These are phyloP conservation scores for Daktulosphaira vitifoliae DNA, from an alignment of 1,140 invertebrate species.

Conservation along the genomic window DNA sequence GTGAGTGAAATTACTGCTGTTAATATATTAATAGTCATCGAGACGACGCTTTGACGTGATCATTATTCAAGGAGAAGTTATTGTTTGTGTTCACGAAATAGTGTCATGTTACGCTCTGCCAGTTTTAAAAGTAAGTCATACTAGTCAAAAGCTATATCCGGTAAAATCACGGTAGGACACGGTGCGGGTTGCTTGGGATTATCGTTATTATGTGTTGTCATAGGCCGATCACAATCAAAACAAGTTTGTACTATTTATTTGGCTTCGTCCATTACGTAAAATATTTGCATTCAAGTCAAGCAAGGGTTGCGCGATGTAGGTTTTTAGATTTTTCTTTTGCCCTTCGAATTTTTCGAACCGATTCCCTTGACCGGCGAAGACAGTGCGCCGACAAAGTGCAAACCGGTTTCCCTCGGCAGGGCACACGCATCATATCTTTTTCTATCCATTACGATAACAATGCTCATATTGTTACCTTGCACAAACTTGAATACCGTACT, in stretches of 20 bases:
- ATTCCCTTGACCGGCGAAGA: slow-evolving; percentile 4
- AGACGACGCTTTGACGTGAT: too few relatives aligned
- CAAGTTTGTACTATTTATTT: not conserved
- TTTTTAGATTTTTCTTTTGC: not conserved
- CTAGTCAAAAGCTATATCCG: too few relatives aligned
- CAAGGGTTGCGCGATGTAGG: not conserved
- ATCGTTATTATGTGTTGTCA: too few relatives aligned
- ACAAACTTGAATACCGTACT: not conserved
- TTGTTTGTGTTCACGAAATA: too few relatives aligned
- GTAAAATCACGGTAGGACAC: too few relatives aligned
- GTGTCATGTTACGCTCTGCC: too few relatives aligned
- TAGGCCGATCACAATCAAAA: not conserved
- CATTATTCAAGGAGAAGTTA: too few relatives aligned
- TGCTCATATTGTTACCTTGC: not conserved
- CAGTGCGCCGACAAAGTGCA: not conserved
- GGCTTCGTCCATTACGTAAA: not conserved
- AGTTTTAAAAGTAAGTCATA: too few relatives aligned
- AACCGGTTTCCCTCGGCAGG: slow-evolving; percentile 24
- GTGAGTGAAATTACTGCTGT: too few relatives aligned
- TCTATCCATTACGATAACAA: slow-evolving; percentile 7
- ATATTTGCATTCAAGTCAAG: not conserved
- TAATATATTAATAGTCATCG: too few relatives aligned
- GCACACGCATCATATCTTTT: not conserved
- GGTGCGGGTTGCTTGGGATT: too few relatives aligned
- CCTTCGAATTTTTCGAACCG: slow-evolving; percentile 4